Base-by-base conservation (phyloP, 1,140 invertebrate genomes). In the Drosophila burlai region DNA sequence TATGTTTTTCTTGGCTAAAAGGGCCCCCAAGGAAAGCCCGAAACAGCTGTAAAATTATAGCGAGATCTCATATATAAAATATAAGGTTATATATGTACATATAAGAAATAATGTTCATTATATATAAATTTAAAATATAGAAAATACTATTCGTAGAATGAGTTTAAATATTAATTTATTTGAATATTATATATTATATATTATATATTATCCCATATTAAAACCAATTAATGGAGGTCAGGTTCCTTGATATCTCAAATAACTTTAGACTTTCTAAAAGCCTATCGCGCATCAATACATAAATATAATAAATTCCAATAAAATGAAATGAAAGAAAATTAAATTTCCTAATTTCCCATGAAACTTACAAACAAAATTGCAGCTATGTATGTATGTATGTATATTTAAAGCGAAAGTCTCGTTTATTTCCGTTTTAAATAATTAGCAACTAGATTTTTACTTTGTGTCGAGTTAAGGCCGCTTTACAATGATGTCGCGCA, bases 401-500 rank as follows among this genome's bases (percentile, higher is more conserved):
- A n/a, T 15, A 55, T 38, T 36, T 21, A 24, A 54, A 2, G 7
- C 38, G 16, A 38, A 24, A 15, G 34, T 10, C 52, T 16, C 21
- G 38, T 24, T 55, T 57, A 57, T 38, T 26, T 5, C 8, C 54
- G 0, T 11, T 40, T 40, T 3, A 57, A 40, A 57, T 57, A 57
- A 40, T 40, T 40, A 26, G 9, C 21, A 57, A 40, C 54, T 40
- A 36, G 15, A 24, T 26, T 40, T 40, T 2, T 26, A 57, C 54
- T 57, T 57, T 57, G 54, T 40, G 21, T 26, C 21, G 10, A 57
- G 21, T 40, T 40, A 57, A 42, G 54, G 36, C 9, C 54, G 54
- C 54, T 11, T 40, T 57, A 57, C 54, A 57, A 57, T 57, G 54
- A 57, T 15, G 54, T 57, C 36, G 54, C 15, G 21, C 21, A 40